Base-by-base conservation (phyloP, 2,888 invertebrate species). In the Nymphalis polychloros region DNA sequence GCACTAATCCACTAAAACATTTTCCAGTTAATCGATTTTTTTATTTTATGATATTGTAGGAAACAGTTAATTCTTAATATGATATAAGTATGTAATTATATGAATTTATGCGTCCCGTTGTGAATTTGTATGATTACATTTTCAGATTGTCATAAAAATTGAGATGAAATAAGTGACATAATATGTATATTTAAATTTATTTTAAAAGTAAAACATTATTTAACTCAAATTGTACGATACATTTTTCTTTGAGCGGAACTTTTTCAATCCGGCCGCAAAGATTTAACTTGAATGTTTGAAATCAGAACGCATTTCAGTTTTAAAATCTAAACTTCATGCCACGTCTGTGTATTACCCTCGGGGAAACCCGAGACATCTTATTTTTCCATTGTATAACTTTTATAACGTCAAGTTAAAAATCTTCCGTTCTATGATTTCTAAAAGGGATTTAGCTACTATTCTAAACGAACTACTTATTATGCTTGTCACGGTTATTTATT, bases 261-360 rank as follows among this genome's bases (percentile, higher is more conserved):
- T 72, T 70, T 70, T 68, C 72, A 72, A 72, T 72, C 65, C 67
- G 65, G 67, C 67, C 66, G 57, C 70, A 47, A 69, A 72, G 65
- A 70, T 68, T 70, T 68, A 68, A 75, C 65, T 73, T 71, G 73
- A 72, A 70, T 63, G 69, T 63, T 68, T 48, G 68, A 66, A 73
- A 70, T 72, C 72, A 60, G 70, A 75, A 72, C 70, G 71, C 70
- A 70, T 75, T 75, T 73, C 70, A 73, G 70, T 73, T 75, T 75
- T 70, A 67, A 72, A 73, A 72, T 69, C 68, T 70, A 70, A 75
- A 75, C 72, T 75, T 75, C 70, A 70, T 68, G 72, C 71, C 72
- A 66, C 73, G 73, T 72, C 72, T 73, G 72, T 72, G 65, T 73
- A 73, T 75, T 75, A 64, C 75, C 72, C 73, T 31, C 67, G 73